Evolutionary conservation across 2,797 vertebrate species (phyloP), one percentile per base, ranked within the genome.

Genomic region (Prionace glauca): DNA sequence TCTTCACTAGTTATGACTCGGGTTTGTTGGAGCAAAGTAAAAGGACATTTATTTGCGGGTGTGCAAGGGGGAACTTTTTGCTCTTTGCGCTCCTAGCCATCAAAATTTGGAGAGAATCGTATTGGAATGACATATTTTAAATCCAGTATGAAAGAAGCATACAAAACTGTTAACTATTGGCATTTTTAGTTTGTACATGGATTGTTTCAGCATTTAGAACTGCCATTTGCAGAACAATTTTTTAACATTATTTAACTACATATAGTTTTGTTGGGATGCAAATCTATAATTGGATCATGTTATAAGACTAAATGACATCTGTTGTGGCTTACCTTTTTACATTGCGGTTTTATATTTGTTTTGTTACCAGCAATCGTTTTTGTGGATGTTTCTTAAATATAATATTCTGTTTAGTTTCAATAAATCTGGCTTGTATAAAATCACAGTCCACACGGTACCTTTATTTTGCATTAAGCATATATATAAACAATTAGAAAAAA

Each of bases 351-450:
- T 8, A 71, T n/a, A 72, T 45, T 45, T 56, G 29, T 77, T 56
- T 71, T 93, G 29, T 94, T 94, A 74, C 45, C 41, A 56, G 69
- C n/a, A 50, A 45, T 32, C 74, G 69, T 1, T 18, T 72, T 94
- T 72, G 18, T 41, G 8, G 5, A 71, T 26, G 11, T 77, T 77
- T 93, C 50, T 94, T 72, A 3, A 94, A 50, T n/a, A 56, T 20
- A 36, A 45, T 74, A 41, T 14, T 84, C 60, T 41, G 65, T 69
- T 74, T 12, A 72, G 56, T 74, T 74, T 94, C 41, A 94, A 94
- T 94, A 94, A 94, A 94, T 71, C 26, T 74, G 71, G 26, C 93
- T 94, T 50, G 26, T 74, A 5, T 7, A 94, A 94, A 72, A 72
- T 94, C 36, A 56, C 45, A 45, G 74, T 56, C 69, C 26, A 56